Conservation (phyloP, 2,888 invertebrate species). For the Oasisia sp. region DNA sequence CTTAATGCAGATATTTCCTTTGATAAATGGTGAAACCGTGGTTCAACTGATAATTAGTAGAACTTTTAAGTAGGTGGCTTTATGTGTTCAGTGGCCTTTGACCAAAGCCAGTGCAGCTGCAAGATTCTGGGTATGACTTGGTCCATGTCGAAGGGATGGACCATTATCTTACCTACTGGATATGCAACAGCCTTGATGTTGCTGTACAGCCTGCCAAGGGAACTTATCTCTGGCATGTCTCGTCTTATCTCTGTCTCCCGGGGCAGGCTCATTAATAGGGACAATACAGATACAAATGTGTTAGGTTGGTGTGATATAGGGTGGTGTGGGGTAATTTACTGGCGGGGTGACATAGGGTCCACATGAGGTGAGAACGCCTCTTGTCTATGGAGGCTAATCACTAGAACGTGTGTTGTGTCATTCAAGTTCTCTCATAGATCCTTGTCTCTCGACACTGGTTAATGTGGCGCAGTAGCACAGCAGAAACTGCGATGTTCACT, state of each 20-base stretch:
- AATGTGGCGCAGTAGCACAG: not conserved
- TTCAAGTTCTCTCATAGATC: not conserved
- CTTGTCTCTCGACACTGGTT: not conserved
- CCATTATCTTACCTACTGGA: not conserved
- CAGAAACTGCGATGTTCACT: not conserved
- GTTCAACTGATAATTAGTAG: not conserved
- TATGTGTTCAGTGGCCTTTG: too few relatives aligned
- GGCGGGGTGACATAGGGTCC: not conserved
- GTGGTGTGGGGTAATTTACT: not conserved
- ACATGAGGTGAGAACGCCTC: not conserved
- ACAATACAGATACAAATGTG: constrained; percentile 12
- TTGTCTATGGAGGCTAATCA: not conserved
- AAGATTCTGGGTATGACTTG: too few relatives aligned
- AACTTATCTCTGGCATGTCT: not conserved
- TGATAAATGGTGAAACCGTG: not conserved
- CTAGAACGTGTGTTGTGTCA: not conserved
- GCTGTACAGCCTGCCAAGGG: not conserved
- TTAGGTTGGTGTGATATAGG: not conserved
- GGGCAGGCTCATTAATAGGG: not conserved
- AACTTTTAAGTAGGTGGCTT: too few relatives aligned
- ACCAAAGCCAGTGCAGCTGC: too few relatives aligned
- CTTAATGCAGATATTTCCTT: not conserved
- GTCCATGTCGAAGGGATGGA: too few relatives aligned
- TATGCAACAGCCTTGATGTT: not conserved
- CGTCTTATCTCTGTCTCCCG: not conserved